Evolutionary conservation across 1,140 invertebrate species (phyloP).

Genomic region (Ectropis grisescens): DNA sequence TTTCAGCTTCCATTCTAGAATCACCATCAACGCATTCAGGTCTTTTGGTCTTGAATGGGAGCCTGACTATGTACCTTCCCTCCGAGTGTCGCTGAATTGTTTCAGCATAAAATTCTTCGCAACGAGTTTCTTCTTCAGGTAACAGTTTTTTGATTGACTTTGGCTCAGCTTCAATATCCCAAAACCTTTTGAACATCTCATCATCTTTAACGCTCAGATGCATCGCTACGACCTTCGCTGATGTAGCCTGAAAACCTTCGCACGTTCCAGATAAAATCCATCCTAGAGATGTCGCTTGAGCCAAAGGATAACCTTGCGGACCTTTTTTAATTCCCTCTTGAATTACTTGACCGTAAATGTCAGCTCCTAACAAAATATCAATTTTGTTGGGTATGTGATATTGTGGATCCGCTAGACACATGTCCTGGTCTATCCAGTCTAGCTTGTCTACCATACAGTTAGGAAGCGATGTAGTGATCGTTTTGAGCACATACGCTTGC

Average conservation of each 20-base stretch:
- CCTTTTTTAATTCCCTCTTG: conserved; percentile 5
- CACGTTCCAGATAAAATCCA: conserved; percentile 10
- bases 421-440: too few relatives aligned
- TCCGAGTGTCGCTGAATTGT: conserved; percentile 3
- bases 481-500: conserved; percentile 6
- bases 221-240: not conserved
- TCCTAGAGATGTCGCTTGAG: conserved; percentile 2
- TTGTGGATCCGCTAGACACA: conserved; percentile 9
- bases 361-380: conserved; percentile 7
- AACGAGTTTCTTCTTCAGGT: conserved; percentile 6
- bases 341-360: conserved; percentile 3
- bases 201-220: not conserved
- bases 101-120: conserved; percentile 7
- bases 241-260: not conserved
- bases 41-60: too few relatives aligned
- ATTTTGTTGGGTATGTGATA: conserved; percentile 7
- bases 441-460: not conserved
- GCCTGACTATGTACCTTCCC: not conserved
- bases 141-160: not conserved
- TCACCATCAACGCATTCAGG: too few relatives aligned
- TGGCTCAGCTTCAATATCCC: conserved; percentile 9
- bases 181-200: not conserved
- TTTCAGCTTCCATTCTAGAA: too few relatives aligned
- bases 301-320: not conserved
- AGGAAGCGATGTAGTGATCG: conserved; percentile 9